A percentile compares a stretch with the other conserved stretches of the same genome.
These are phyloP conservation scores for Ornithoptera priamus DNA, from an alignment of 2,888 invertebrate species.

Conservation along the genomic window DNA sequence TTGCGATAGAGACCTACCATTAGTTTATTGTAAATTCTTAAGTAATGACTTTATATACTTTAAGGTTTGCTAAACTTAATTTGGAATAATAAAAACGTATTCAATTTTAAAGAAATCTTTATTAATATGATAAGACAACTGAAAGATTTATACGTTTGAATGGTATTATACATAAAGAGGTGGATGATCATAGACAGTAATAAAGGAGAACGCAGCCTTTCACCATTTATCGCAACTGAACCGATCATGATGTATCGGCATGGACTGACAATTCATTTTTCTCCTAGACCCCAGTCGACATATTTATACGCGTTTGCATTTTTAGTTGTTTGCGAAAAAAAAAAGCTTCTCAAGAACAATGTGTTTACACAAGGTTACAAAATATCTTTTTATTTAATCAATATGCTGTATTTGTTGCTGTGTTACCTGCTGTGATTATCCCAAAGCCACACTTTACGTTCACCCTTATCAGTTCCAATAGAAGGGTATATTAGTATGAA, in stretches of 20 bases:
- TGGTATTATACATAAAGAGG: background rate
- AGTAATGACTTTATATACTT: too few species aligned
- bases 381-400: background rate
- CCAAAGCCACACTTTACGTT: background rate
- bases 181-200: conserved; percentile 6
- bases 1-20: too few species aligned
- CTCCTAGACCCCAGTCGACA: conserved; percentile 3
- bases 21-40: too few species aligned
- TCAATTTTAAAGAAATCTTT: background rate
- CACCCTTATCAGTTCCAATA: background rate
- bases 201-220: conserved; percentile 15
- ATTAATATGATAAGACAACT: background rate
- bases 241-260: conserved; percentile 21
- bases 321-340: background rate
- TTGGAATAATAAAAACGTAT: too few species aligned
- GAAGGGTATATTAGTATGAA: background rate
- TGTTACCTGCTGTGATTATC: background rate
- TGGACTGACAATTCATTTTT: conserved; percentile 16
- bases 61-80: too few species aligned
- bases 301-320: background rate
- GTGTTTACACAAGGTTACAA: background rate
- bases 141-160: background rate
- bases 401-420: background rate
- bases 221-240: conserved; percentile 14
- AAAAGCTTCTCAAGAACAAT: background rate